These are phyloP conservation scores for Drosophila cognata DNA, from an alignment of 2,888 invertebrate genomes.

Conservation along the genomic window DNA sequence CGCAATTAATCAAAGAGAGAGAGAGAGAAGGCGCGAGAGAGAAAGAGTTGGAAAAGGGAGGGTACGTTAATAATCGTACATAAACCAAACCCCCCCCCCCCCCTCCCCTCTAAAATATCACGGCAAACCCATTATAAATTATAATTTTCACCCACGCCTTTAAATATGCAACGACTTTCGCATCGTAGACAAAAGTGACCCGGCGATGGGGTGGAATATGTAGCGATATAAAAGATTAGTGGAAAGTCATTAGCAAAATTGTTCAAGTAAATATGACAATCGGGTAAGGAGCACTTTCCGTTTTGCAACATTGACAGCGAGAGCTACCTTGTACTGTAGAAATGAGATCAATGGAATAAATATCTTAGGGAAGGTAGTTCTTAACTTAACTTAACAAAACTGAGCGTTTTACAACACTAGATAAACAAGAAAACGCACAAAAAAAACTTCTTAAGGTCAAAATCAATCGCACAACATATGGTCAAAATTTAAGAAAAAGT, in stretches of 20 bases:
- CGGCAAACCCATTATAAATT: background rate
- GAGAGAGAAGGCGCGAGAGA: background rate
- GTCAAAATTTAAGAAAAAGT: background rate
- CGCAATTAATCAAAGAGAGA: slow-evolving; percentile 29
- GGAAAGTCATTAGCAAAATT: background rate
- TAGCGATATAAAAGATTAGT: slow-evolving; percentile 5
- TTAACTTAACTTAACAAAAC: background rate
- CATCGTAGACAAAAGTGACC: slow-evolving; percentile 6
- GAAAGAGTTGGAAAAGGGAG: slow-evolving; percentile 6
- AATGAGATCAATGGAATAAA: background rate
- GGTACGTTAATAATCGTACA: slow-evolving; percentile 40
- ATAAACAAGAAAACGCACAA: background rate
- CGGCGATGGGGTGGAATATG: background rate
- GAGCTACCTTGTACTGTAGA: background rate
- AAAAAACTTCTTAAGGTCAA: background rate
- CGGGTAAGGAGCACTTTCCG: background rate
- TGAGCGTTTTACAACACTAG: background rate
- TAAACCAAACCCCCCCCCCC: background rate
- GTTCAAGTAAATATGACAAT: slow-evolving; percentile 31
- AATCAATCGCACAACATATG: background rate
- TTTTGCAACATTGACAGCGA: background rate
- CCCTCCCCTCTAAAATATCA: background rate
- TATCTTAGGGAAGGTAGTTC: background rate
- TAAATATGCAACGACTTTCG: slow-evolving; percentile 37
- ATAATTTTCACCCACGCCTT: slow-evolving; percentile 7